These are phyloP conservation scores for Ptychobarbus kaznakovi DNA, from an alignment of 2,797 vertebrate genomes.

Conservation along the genomic window DNA sequence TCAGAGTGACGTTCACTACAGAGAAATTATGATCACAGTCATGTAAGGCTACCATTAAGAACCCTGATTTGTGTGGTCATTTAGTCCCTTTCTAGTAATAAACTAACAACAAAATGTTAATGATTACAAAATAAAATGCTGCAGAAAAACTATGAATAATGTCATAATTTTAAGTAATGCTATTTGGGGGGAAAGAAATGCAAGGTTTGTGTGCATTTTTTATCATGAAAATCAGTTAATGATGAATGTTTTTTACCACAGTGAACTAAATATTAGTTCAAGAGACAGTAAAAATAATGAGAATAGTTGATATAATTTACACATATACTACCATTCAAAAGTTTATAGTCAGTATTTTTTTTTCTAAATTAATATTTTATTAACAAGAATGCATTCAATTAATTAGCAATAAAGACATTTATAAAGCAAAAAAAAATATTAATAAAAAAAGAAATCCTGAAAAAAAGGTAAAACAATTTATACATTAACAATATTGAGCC, in stretches of 20 bases:
- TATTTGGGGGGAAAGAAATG: background rate
- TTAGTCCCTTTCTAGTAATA: background rate
- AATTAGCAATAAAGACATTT: background rate
- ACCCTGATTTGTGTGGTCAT: background rate
- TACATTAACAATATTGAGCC: background rate
- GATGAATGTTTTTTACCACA: background rate
- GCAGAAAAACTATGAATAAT: background rate
- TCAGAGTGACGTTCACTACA: constrained; percentile 89
- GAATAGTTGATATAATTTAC: background rate
- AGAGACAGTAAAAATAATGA: background rate
- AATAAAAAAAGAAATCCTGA: background rate
- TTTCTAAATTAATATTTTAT: background rate
- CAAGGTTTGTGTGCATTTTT: background rate
- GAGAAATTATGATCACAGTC: constrained; percentile 30
- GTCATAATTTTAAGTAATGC: background rate
- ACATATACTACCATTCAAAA: background rate
- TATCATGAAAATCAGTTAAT: background rate
- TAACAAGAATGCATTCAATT: background rate
- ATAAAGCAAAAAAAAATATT: background rate
- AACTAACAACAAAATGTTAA: background rate
- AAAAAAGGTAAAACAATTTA: background rate
- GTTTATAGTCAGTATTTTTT: too few relatives aligned
- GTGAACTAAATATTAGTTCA: background rate
- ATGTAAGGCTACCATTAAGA: background rate
- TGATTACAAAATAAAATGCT: background rate